These are phyloP conservation scores for Omphaloscelis lunosa DNA, from an alignment of 2,888 invertebrate genomes.

Conservation along the genomic window DNA sequence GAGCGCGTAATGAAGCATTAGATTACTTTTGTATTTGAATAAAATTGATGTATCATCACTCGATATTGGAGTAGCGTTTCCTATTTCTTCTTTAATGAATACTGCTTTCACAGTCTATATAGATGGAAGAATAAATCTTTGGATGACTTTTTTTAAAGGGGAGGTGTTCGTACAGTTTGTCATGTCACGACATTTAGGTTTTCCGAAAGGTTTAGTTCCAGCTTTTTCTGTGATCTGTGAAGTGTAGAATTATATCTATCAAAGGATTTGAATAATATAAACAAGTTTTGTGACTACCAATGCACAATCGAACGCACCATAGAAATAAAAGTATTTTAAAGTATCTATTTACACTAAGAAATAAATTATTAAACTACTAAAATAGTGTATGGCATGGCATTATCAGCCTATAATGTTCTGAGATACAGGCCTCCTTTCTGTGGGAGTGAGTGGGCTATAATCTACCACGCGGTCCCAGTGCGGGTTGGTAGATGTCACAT, in stretches of 20 bases:
- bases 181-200: background rate
- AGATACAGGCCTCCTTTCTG: no score
- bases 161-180: background rate
- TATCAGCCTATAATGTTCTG: no score
- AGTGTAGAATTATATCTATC: background rate
- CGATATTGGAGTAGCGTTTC: conserved; percentile 21
- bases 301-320: no score
- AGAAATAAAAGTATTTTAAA: background rate
- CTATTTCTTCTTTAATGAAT: conserved; percentile 45
- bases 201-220: background rate
- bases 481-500: no score
- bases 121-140: background rate
- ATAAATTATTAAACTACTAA: background rate
- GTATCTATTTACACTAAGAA: background rate
- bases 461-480: no score
- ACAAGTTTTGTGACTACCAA: background rate
- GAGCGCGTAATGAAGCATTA: conserved; percentile 57
- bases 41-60: conserved; percentile 52
- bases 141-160: background rate
- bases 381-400: background rate
- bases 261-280: background rate
- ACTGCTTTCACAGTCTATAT: background rate
- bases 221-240: background rate
- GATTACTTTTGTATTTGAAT: conserved; percentile 52
- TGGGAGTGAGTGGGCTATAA: no score